Percentiles rank a stretch among this genome's conserved stretches.
These are phyloP conservation scores for Euproctis similis DNA, from an alignment of 2,888 invertebrate genomes.

Conservation along the genomic window DNA sequence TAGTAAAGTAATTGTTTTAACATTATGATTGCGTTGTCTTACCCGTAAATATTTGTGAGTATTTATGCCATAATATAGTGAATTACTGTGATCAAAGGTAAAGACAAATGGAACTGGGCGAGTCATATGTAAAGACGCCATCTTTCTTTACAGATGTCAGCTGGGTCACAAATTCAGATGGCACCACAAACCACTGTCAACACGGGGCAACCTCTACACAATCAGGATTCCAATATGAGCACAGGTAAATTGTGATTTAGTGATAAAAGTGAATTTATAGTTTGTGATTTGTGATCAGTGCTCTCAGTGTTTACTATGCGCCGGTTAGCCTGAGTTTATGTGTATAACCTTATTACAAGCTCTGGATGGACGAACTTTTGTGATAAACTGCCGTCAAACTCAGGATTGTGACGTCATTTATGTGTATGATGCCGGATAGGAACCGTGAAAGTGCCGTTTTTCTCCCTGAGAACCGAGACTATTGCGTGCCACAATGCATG, in stretches of 20 bases:
- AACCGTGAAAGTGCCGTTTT: constrained; percentile 66
- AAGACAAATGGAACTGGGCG: constrained; percentile 50
- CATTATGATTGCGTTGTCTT: constrained; percentile 36
- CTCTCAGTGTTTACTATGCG: constrained; percentile 53
- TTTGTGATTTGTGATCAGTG: constrained; percentile 62
- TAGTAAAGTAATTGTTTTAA: constrained; percentile 40
- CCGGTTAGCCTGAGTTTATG: constrained; percentile 42
- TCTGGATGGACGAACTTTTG: constrained; percentile 42
- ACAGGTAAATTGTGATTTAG: constrained; percentile 82
- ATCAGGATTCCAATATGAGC: constrained; percentile 98
- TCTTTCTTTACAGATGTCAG: constrained; percentile 90
- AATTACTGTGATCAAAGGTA: constrained; percentile 33
- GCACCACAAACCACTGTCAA: constrained; percentile 94
- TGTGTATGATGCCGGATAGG: constrained; percentile 69
- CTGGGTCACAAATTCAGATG: constrained; percentile 98
- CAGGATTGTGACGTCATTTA: constrained; percentile 67
- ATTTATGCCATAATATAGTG: constrained; percentile 25
- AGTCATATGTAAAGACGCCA: constrained; percentile 76
- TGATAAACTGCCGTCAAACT: constrained; percentile 53
- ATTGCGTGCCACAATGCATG: constrained; percentile 65
- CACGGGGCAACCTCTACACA: constrained; percentile 88
- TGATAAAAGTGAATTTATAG: constrained; percentile 57
- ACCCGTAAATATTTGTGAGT: constrained; percentile 50
- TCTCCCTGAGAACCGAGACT: constrained; percentile 53
- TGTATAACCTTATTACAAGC: constrained; percentile 47